These are phyloP conservation scores for Marisa cornuarietis DNA, from an alignment of 1,140 invertebrate species.

Conservation along the genomic window DNA sequence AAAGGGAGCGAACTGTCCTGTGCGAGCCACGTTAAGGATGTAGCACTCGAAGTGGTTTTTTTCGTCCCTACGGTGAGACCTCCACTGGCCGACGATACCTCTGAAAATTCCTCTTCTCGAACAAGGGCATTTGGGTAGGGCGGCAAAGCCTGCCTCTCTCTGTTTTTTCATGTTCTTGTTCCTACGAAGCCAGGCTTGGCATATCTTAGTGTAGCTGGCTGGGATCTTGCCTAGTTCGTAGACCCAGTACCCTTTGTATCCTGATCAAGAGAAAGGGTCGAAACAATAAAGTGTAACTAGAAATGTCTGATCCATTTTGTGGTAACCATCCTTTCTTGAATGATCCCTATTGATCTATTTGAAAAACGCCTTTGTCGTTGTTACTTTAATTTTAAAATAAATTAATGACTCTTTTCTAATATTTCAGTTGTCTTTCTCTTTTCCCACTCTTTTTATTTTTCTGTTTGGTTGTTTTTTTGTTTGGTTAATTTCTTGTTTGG, in stretches of 20 bases:
- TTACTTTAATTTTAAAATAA: no score
- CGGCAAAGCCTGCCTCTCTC: neutral
- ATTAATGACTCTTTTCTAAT: no score
- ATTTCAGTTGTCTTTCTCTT: no score
- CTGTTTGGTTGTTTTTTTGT: no score
- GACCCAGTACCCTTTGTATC: neutral
- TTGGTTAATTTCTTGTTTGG: no score
- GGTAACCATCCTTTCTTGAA: no score
- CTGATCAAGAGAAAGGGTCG: neutral
- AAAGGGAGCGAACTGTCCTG: neutral
- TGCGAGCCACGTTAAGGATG: neutral
- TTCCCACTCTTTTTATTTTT: no score
- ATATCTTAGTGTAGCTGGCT: neutral
- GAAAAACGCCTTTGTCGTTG: no score
- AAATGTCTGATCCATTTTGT: no score
- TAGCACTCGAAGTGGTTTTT: neutral
- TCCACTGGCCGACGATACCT: neutral
- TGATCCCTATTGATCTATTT: no score
- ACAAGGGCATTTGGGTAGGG: neutral
- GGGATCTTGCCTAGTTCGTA: neutral
- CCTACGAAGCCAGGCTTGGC: neutral
- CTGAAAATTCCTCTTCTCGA: neutral
- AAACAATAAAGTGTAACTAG: no score
- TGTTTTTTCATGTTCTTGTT: neutral
- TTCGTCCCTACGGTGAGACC: neutral